Conservation (phyloP, 2,888 invertebrate genomes). For the Eucera pruinosa region DNA sequence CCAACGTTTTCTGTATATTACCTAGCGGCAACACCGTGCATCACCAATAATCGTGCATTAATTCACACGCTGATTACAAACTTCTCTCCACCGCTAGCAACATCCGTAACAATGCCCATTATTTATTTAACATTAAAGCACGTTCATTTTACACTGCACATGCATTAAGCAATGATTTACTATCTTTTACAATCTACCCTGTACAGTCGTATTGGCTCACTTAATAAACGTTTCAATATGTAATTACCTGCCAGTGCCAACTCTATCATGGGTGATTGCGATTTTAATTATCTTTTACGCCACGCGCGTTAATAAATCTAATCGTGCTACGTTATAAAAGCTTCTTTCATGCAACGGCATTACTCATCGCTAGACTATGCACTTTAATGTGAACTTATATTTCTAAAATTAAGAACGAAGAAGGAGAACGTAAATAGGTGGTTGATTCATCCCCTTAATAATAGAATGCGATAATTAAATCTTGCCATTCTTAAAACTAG, state of each 20-base stretch:
- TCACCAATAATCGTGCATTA: constrained; percentile 24
- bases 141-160: constrained; percentile 19
- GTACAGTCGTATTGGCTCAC: constrained; percentile 30
- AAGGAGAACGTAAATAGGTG: too few relatives aligned
- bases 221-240: constrained; percentile 38
- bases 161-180: constrained; percentile 11
- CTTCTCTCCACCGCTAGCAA: neutral
- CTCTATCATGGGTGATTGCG: constrained; percentile 14
- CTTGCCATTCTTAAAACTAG: too few relatives aligned
- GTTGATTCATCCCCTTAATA: too few relatives aligned
- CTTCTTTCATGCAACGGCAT: too few relatives aligned
- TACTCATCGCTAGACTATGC: too few relatives aligned
- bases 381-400: too few relatives aligned
- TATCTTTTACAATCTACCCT: constrained; percentile 9
- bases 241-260: constrained; percentile 30
- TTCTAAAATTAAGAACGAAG: too few relatives aligned
- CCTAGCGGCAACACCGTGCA: neutral
- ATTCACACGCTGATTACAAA: constrained; percentile 17
- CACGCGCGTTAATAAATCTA: constrained; percentile 28
- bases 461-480: too few relatives aligned
- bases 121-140: constrained; percentile 16
- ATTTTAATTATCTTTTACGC: constrained; percentile 23
- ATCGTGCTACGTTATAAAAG: constrained; percentile 19
- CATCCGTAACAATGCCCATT: neutral
- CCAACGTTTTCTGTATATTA: neutral